phyloP scores from a whole-genome alignment of 2,113 vertebrate species.

The Chaetodon trifascialis region DNA sequence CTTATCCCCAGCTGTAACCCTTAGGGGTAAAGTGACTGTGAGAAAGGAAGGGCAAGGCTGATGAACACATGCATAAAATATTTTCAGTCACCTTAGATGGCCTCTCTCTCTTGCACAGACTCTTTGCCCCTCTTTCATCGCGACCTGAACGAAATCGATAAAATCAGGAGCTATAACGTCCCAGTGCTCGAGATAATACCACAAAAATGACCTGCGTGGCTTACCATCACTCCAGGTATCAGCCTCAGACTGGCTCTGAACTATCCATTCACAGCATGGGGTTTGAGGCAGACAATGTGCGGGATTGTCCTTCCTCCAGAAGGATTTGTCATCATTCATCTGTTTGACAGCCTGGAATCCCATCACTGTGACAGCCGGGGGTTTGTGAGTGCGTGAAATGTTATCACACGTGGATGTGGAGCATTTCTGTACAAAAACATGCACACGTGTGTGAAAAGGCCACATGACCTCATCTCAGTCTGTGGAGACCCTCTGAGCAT shows the following conservation, averaged over 20 bases:
- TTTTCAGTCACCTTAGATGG: slow-evolving; percentile 14
- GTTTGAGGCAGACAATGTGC: not conserved
- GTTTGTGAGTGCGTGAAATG: not conserved
- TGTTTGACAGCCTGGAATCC: slow-evolving; percentile 24
- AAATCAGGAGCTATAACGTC: slow-evolving; percentile 20
- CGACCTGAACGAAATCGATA: slow-evolving; percentile 8
- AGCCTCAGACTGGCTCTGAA: not conserved
- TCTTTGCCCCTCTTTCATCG: slow-evolving; percentile 2
- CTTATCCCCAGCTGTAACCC: not conserved
- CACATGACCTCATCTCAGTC: not conserved
- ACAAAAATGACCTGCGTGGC: slow-evolving; percentile 6
- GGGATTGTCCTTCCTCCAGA: not conserved
- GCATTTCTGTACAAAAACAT: not conserved
- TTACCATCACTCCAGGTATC: not conserved
- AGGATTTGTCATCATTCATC: slow-evolving; percentile 34
- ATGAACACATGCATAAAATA: slow-evolving; percentile 39
- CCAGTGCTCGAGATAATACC: not conserved
- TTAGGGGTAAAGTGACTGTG: not conserved
- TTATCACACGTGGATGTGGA: not conserved
- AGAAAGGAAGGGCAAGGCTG: not conserved
- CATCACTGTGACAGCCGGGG: slow-evolving; percentile 3
- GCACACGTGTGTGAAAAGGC: not conserved
- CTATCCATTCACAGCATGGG: slow-evolving; percentile 1
- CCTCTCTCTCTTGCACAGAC: not conserved
- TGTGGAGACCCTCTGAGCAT: not conserved